Percentiles rank a stretch among this genome's conserved stretches.
These are phyloP conservation scores for Anolis sagrei DNA, from an alignment of 2,113 vertebrate species.

Conservation along the genomic window DNA sequence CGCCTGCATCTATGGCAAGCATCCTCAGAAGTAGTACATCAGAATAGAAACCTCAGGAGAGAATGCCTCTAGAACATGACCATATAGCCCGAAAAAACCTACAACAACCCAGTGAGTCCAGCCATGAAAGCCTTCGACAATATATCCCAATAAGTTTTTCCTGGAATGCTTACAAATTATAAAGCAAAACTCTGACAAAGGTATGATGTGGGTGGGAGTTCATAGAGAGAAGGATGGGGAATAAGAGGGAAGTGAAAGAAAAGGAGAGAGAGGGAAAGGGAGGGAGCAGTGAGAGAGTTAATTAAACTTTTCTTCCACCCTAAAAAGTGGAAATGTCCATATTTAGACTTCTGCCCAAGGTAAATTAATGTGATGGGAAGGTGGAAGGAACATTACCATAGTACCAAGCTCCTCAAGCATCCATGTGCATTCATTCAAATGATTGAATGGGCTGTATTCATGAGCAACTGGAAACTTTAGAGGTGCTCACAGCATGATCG, in stretches of 20 bases:
- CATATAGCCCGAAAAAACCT: too few relatives aligned
- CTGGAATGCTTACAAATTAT: neutral
- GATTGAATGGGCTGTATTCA: neutral
- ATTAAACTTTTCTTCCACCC: neutral
- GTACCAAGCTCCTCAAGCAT: neutral
- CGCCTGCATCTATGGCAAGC: too few relatives aligned
- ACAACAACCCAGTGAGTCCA: too few relatives aligned
- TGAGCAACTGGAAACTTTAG: neutral
- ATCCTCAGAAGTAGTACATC: too few relatives aligned
- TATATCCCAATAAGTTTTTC: neutral
- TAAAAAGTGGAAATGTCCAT: neutral
- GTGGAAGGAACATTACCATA: neutral
- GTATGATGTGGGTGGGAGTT: neutral
- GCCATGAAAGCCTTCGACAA: too few relatives aligned
- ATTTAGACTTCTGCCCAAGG: neutral
- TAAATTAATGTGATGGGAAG: neutral
- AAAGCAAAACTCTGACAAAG: neutral
- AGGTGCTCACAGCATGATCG: neutral
- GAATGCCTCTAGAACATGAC: too few relatives aligned
- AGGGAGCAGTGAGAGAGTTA: too few relatives aligned
- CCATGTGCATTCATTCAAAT: neutral
- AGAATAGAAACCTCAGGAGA: too few relatives aligned
- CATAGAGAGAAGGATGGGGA: too few relatives aligned
- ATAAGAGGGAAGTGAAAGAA: too few relatives aligned
- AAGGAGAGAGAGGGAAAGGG: neutral